A percentile compares a stretch with the other conserved stretches of the same genome.
These are phyloP conservation scores for Mixornis gularis DNA, from an alignment of 2,113 vertebrate species.

Conservation along the genomic window DNA sequence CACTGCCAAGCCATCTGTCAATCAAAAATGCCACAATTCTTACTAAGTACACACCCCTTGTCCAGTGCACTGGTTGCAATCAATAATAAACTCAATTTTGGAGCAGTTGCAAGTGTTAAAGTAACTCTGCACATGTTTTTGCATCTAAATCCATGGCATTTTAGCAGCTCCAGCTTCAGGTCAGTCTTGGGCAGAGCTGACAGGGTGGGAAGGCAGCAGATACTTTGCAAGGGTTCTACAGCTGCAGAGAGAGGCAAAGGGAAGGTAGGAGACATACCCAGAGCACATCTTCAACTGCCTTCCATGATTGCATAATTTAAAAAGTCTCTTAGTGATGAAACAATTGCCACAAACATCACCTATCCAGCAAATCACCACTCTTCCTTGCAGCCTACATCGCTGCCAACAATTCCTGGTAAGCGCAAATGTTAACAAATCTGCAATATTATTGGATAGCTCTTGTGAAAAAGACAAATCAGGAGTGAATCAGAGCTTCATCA, in stretches of 20 bases:
- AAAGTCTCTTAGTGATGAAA: neutral
- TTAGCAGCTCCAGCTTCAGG: neutral
- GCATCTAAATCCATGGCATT: neutral
- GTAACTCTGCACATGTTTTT: neutral
- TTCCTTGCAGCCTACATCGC: neutral
- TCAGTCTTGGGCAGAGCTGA: neutral
- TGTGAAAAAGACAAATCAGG: neutral
- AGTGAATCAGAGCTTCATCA: constrained; percentile 6
- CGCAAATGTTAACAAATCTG: neutral
- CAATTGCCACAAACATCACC: neutral
- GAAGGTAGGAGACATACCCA: neutral
- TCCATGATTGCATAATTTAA: neutral
- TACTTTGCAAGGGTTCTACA: neutral
- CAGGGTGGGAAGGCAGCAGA: neutral
- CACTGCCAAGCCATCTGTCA: neutral
- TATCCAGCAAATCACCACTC: neutral
- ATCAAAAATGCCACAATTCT: neutral
- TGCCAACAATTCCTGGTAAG: neutral
- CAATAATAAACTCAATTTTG: neutral
- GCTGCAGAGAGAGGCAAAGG: neutral
- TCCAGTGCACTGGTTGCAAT: neutral
- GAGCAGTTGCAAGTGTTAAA: neutral
- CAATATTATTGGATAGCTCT: neutral
- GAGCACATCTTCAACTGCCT: neutral
- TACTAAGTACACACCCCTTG: neutral